phyloP scores from a whole-genome alignment of 1,140 invertebrate species.

The Drosophila athabasca region DNA sequence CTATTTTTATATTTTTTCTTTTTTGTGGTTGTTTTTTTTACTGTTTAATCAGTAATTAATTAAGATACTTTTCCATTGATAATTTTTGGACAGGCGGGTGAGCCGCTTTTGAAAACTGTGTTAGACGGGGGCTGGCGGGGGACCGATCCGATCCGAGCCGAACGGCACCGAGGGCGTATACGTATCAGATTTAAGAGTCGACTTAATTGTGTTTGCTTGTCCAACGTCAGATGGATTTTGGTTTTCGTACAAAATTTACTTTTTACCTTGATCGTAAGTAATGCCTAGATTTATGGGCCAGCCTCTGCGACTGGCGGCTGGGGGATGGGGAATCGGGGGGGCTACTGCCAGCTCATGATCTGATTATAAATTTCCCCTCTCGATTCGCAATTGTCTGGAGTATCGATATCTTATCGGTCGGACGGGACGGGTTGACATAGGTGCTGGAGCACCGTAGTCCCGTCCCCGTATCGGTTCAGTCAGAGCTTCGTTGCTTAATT shows the following conservation, averaged over 20 bases:
- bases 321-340: too few species aligned
- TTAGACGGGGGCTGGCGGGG: conserved; percentile 24
- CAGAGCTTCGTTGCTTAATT: conserved; percentile 41
- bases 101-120: conserved; percentile 22
- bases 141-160: conserved; percentile 22
- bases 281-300: conserved; percentile 49
- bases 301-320: too few species aligned
- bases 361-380: conserved; percentile 24
- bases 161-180: conserved; percentile 14
- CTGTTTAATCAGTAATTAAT: conserved; percentile 74
- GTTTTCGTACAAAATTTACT: conserved; percentile 27
- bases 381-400: conserved; percentile 4
- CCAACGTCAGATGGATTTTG: conserved; percentile 58
- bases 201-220: conserved; percentile 79
- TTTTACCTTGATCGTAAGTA: conserved; percentile 17
- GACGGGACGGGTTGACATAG: neutral
- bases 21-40: conserved; percentile 23
- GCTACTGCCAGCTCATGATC: conserved; percentile 27
- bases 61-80: conserved; percentile 78
- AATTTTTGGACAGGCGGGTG: conserved; percentile 56
- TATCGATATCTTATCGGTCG: conserved; percentile 27
- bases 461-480: neutral
- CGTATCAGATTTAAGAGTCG: conserved; percentile 66
- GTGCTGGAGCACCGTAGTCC: conserved; percentile 3
- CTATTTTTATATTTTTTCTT: conserved; percentile 29